Conservation (phyloP, 2,797 vertebrate genomes). For the Chrosomus eos region DNA sequence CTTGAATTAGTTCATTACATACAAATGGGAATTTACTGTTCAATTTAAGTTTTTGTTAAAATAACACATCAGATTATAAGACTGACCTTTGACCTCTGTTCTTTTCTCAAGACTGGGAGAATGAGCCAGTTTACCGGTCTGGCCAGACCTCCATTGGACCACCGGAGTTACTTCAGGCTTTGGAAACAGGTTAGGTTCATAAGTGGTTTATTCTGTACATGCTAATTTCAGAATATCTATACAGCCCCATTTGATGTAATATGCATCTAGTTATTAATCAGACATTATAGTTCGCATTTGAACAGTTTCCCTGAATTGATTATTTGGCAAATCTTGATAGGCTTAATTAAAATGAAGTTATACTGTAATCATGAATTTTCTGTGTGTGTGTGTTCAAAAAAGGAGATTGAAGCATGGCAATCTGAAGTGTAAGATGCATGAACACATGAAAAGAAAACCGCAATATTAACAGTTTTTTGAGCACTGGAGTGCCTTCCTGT, state of each 20-base stretch:
- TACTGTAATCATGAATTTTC: background rate
- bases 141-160: slow-evolving; percentile 63
- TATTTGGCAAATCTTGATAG: background rate
- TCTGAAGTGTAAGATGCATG: background rate
- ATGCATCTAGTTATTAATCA: background rate
- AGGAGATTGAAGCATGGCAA: background rate
- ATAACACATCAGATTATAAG: background rate
- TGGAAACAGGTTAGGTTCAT: slow-evolving; percentile 73
- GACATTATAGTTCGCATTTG: background rate
- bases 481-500: background rate
- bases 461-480: background rate
- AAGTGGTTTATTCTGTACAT: background rate
- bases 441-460: background rate
- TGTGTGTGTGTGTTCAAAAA: background rate
- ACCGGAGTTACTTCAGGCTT: slow-evolving; percentile 74
- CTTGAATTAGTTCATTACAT: background rate
- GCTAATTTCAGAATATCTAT: background rate
- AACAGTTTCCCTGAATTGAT: background rate
- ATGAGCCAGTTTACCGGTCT: slow-evolving; percentile 70
- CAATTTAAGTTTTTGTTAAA: background rate
- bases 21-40: background rate
- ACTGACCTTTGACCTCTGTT: background rate
- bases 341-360: background rate
- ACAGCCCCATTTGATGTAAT: background rate
- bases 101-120: slow-evolving; percentile 66